phyloP scores from a whole-genome alignment of 2,797 vertebrate species.

The Myripristis murdjan region DNA sequence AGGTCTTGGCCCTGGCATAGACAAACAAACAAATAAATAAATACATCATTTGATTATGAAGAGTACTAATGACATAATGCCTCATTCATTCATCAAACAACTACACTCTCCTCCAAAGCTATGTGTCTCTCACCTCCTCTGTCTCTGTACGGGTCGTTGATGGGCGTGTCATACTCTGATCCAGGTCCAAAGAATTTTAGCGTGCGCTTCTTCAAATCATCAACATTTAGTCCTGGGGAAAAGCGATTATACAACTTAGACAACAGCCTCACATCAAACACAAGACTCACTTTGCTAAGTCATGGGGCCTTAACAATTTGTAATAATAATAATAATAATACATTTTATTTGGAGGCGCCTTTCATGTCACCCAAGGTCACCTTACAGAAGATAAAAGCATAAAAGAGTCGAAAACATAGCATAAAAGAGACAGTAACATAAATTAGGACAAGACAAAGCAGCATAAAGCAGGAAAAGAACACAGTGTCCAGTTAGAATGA shows the following conservation, averaged over 20 bases:
- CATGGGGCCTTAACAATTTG: background rate
- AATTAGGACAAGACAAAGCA: no score
- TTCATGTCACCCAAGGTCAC: no score
- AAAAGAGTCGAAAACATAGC: no score
- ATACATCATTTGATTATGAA: no score
- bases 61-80: no score
- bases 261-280: background rate
- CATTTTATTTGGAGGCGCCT: no score
- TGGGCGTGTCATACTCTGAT: slow-evolving; percentile 85
- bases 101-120: background rate
- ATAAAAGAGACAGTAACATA: no score
- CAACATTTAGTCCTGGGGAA: slow-evolving; percentile 78
- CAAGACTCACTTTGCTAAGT: background rate
- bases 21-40: background rate
- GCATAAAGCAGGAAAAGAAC: no score
- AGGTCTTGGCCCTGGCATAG: slow-evolving; percentile 77
- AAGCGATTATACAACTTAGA: slow-evolving; percentile 2
- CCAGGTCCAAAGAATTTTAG: slow-evolving; percentile 84
- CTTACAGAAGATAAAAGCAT: no score
- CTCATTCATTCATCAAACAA: no score
- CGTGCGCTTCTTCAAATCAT: slow-evolving; percentile 80
- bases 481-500: no score
- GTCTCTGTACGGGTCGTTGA: slow-evolving; percentile 84
- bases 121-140: slow-evolving; percentile 68
- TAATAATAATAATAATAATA: no score